A percentile compares a stretch with the other conserved stretches of the same genome.
These are phyloP conservation scores for Agrilus cyanescens DNA, from an alignment of 2,888 invertebrate genomes.

Conservation along the genomic window DNA sequence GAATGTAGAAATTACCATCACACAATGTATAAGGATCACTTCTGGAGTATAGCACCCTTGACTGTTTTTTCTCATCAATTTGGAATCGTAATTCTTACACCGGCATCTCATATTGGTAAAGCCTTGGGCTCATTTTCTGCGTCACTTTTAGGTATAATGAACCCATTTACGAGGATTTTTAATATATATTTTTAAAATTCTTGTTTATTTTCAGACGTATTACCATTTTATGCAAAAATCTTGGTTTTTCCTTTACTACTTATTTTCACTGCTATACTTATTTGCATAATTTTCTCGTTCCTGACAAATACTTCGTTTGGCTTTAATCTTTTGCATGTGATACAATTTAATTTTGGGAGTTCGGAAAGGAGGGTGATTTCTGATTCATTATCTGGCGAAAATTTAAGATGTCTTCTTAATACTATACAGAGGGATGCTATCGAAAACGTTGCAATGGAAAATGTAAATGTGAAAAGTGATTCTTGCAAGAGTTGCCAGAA, in stretches of 20 bases:
- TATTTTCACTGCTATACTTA: conserved; percentile 8
- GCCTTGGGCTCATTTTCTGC: conserved; percentile 9
- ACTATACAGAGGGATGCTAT: conserved; percentile 10
- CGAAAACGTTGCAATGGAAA: conserved; percentile 9
- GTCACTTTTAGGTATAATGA: conserved; percentile 8
- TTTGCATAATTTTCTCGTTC: conserved; percentile 11
- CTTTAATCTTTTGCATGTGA: conserved; percentile 8
- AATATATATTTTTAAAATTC: neutral
- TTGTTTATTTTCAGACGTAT: conserved; percentile 5
- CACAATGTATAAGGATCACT: conserved; percentile 8
- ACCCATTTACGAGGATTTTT: neutral
- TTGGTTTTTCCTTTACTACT: conserved; percentile 9
- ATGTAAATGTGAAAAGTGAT: neutral
- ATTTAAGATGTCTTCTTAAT: conserved; percentile 6
- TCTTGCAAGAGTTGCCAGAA: too few species aligned
- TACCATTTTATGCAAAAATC: conserved; percentile 10
- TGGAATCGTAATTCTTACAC: conserved; percentile 10
- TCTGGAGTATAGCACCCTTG: conserved; percentile 11
- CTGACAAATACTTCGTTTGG: conserved; percentile 9
- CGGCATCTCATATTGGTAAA: conserved; percentile 9
- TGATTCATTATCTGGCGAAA: conserved; percentile 8
- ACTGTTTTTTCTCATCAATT: conserved; percentile 11
- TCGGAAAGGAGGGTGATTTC: conserved; percentile 4
- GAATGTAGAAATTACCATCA: conserved; percentile 11
- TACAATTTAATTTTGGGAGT: conserved; percentile 11